phyloP scores from a whole-genome alignment of 2,797 vertebrate genomes.

The Crenichthys baileyi region DNA sequence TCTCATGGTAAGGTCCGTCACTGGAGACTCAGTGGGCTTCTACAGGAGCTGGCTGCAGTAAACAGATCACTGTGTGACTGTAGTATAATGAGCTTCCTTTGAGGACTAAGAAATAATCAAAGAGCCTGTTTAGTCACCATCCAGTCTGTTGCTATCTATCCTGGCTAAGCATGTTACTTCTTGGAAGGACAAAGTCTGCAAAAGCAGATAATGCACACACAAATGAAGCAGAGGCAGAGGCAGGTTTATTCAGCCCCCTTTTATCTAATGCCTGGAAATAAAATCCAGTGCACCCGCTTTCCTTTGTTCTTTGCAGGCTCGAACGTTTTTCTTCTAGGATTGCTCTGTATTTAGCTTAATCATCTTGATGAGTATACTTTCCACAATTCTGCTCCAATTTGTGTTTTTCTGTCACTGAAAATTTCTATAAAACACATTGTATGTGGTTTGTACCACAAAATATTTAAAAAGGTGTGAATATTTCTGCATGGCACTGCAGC shows the following conservation, averaged over 20 bases:
- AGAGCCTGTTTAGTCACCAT: conserved; percentile 37
- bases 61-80: conserved; percentile 49
- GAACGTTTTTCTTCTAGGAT: neutral
- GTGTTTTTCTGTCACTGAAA: too few relatives aligned
- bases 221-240: too few relatives aligned
- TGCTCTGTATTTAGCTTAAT: neutral
- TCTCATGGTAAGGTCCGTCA: conserved; percentile 62
- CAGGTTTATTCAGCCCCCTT: neutral
- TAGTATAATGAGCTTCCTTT: conserved; percentile 40
- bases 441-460: neutral
- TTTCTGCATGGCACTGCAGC: neutral
- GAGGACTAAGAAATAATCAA: conserved; percentile 52
- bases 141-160: conserved; percentile 28
- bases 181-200: neutral
- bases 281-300: neutral
- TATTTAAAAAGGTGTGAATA: neutral
- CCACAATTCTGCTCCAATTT: too few relatives aligned
- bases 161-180: conserved; percentile 21
- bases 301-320: neutral
- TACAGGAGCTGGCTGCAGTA: conserved; percentile 26
- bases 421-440: too few relatives aligned
- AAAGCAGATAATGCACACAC: neutral
- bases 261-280: neutral
- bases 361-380: too few relatives aligned
- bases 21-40: conserved; percentile 35